A percentile compares a stretch with the other conserved stretches of the same genome.
Evolutionary conservation across 2,797 vertebrate genomes (phyloP).

Genomic region (Lemur catta): DNA sequence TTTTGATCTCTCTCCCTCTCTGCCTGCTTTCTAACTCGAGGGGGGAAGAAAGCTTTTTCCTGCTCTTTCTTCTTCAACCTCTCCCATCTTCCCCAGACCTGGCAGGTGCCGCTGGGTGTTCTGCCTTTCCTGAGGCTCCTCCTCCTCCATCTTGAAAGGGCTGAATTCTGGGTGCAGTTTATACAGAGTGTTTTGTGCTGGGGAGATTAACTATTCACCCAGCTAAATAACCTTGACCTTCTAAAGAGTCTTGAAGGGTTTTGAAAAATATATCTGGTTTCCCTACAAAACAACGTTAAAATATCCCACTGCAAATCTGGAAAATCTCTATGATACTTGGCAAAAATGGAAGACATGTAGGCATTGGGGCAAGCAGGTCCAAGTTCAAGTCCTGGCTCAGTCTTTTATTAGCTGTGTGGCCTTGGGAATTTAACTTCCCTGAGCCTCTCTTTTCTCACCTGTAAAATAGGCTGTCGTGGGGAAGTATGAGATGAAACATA

Average conservation of each 20-base stretch:
- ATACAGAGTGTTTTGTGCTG: neutral
- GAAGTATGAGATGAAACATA: accelerated
- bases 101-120: neutral
- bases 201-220: neutral
- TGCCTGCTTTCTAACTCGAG: conserved; percentile 35
- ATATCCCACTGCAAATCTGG: neutral
- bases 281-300: neutral
- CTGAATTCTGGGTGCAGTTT: neutral
- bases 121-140: neutral
- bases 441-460: neutral
- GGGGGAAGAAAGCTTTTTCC: neutral
- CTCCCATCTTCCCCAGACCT: neutral
- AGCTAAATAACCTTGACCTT: neutral
- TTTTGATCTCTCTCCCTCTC: conserved; percentile 58
- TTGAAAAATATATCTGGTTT: neutral
- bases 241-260: neutral
- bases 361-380: neutral
- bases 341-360: neutral
- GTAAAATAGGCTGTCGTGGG: accelerated
- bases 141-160: conserved; percentile 23
- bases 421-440: neutral
- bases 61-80: conserved; percentile 47
- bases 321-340: neutral
- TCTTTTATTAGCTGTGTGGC: neutral
- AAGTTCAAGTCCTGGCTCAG: neutral